phyloP scores from a whole-genome alignment of 2,113 vertebrate genomes.

The Neodon shergylaensis region DNA sequence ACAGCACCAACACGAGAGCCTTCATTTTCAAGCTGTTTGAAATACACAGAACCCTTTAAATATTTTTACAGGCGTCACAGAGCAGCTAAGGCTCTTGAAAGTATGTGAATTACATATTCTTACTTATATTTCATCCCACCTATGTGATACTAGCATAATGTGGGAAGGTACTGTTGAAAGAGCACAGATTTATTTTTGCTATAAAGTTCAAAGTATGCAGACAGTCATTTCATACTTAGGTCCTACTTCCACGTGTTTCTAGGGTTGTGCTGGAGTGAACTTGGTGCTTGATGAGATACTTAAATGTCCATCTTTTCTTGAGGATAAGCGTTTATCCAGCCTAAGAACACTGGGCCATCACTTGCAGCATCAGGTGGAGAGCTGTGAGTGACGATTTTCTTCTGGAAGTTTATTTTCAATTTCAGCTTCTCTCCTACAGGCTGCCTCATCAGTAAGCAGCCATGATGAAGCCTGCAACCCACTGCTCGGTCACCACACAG shows the following conservation, averaged over 20 bases:
- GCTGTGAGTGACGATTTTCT: background rate
- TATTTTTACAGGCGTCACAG: slow-evolving; percentile 25
- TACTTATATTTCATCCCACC: background rate
- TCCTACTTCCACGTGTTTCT: background rate
- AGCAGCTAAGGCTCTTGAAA: background rate
- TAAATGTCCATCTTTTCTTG: background rate
- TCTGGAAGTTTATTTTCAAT: slow-evolving; percentile 40
- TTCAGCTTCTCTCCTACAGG: background rate
- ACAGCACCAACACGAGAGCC: background rate
- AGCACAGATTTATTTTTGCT: background rate
- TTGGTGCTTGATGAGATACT: slow-evolving; percentile 30
- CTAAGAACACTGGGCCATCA: background rate
- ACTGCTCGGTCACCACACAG: background rate
- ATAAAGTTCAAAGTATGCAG: slow-evolving; percentile 19
- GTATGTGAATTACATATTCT: background rate
- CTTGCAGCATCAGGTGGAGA: background rate
- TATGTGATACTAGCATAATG: background rate
- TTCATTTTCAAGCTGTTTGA: slow-evolving; percentile 51
- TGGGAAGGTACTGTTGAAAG: slow-evolving; percentile 2
- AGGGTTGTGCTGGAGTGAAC: background rate
- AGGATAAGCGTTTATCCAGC: background rate
- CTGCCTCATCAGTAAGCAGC: background rate
- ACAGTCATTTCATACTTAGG: background rate
- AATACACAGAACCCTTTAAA: slow-evolving; percentile 11
- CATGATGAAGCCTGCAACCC: background rate